Base-by-base conservation (phyloP, 2,888 invertebrate species). In the Limnephilus lunatus region DNA sequence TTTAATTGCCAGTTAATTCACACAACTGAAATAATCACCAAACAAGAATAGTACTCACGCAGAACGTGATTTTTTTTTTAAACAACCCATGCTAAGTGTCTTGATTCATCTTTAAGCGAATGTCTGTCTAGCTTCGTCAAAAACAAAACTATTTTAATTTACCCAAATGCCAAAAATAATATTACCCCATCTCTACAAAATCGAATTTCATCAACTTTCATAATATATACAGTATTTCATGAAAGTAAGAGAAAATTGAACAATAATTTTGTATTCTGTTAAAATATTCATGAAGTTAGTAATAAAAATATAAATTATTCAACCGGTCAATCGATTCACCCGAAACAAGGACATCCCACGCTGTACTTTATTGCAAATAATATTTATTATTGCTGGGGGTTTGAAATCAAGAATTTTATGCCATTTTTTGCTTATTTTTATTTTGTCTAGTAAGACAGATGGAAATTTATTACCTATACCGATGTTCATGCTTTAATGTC, bases 241-340 rank as follows among this genome's bases (percentile, higher is more conserved):
- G 19, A 19, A 15, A 19, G n/a, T 68, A 68, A 1, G 7, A 68
- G 68, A 68, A 68, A 0, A 68, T n/a, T 68, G 68, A 68, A 68
- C 25, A 68, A 9, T 68, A n/a, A n/a, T n/a, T 68, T 68, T 68
- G 25, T 68, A 25, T 25, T n/a, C n/a, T 1, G 9, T 68, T 68
- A 68, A 68, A 68, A n/a, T 68, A 68, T 68, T 68, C 68, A 68
- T 25, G 9, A n/a, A 68, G 68, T 25, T 68, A 7, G 25, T 68
- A 68, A 68, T 68, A 68, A 68, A 68, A 68, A 68, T 68, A 68
- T 68, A 68, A 68, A n/a, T 68, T 68, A 68, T 68, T 68, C 68
- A 68, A n/a, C 2, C 25, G 68, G 68, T 68, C 68, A 68, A 68
- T 25, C n/a, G n/a, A 68, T n/a, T 7, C 2, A 7, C 7, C 68